Conservation (phyloP, 2,888 invertebrate genomes). For the Sarcophaga carnaria region DNA sequence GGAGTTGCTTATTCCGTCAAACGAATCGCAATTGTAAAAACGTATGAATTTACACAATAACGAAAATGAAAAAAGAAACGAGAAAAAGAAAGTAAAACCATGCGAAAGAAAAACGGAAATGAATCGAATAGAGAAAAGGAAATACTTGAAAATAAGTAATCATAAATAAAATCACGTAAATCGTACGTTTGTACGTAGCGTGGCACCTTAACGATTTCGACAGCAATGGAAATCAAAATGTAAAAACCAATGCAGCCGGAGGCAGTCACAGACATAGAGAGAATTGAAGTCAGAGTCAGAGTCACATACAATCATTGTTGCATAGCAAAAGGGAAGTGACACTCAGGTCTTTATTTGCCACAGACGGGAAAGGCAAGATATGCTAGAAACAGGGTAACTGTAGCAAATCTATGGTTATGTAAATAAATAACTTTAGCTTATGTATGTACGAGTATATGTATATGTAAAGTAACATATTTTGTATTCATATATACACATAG, state of each 20-base stretch:
- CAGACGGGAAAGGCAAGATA: background rate
- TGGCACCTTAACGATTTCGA: conserved; percentile 2
- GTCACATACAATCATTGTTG: background rate
- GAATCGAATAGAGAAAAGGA: conserved; percentile 58
- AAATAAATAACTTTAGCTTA: background rate
- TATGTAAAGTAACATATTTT: background rate
- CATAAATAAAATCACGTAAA: conserved; percentile 64
- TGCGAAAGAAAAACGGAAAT: conserved; percentile 54
- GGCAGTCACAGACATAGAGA: background rate
- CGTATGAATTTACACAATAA: background rate
- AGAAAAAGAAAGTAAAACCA: background rate
- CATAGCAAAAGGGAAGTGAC: background rate
- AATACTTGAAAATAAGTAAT: conserved; percentile 65
- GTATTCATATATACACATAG: too few relatives aligned
- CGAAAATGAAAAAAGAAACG: background rate
- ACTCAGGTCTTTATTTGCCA: background rate
- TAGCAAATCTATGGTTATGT: background rate
- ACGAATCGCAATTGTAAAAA: background rate
- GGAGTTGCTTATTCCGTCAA: background rate
- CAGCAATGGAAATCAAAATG: background rate
- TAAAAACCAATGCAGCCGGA: background rate
- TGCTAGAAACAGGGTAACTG: background rate
- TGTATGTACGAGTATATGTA: background rate
- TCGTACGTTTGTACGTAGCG: background rate
- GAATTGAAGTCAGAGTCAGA: too few relatives aligned